Evolutionary conservation across 2,113 vertebrate genomes (phyloP).

Genomic region (Istiophorus platypterus): DNA sequence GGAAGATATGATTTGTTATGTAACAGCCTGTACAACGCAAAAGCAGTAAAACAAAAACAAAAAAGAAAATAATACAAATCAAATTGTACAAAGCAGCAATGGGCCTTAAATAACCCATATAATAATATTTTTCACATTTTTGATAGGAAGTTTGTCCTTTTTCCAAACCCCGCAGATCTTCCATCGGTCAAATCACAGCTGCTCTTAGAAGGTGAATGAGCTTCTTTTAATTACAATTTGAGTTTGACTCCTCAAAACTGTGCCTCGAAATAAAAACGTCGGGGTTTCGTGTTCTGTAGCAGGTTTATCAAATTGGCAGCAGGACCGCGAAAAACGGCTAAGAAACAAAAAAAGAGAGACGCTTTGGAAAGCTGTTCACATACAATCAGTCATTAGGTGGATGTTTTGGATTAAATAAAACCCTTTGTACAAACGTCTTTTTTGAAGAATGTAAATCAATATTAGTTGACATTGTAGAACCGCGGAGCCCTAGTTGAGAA

Average conservation of each 20-base stretch:
- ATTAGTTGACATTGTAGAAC: constrained; percentile 21
- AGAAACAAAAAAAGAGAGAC: constrained; percentile 30
- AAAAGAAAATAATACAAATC: constrained; percentile 72
- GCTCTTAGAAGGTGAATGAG: constrained; percentile 57
- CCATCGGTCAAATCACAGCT: constrained; percentile 63
- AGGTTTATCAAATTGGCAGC: constrained; percentile 71
- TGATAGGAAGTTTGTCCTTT: constrained; percentile 69
- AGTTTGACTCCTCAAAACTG: constrained; percentile 54
- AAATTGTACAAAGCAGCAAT: constrained; percentile 85
- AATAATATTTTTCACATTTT: constrained; percentile 84
- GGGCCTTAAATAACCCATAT: constrained; percentile 80
- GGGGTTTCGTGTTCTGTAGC: constrained; percentile 15
- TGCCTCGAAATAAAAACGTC: constrained; percentile 48
- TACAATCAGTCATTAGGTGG: constrained; percentile 66
- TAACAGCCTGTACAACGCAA: constrained; percentile 87
- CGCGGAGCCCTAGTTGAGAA: constrained; percentile 53
- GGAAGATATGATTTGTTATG: constrained; percentile 86
- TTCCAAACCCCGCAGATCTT: constrained; percentile 41
- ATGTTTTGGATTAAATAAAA: constrained; percentile 34
- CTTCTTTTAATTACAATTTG: constrained; percentile 34
- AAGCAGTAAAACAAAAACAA: constrained; percentile 71
- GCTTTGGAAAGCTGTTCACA: constrained; percentile 58
- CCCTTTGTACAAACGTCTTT: constrained; percentile 46
- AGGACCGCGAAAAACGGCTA: constrained; percentile 34
- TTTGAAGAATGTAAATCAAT: constrained; percentile 52